These are phyloP conservation scores for Brachyptera risi DNA, from an alignment of 2,888 invertebrate genomes.

Conservation along the genomic window DNA sequence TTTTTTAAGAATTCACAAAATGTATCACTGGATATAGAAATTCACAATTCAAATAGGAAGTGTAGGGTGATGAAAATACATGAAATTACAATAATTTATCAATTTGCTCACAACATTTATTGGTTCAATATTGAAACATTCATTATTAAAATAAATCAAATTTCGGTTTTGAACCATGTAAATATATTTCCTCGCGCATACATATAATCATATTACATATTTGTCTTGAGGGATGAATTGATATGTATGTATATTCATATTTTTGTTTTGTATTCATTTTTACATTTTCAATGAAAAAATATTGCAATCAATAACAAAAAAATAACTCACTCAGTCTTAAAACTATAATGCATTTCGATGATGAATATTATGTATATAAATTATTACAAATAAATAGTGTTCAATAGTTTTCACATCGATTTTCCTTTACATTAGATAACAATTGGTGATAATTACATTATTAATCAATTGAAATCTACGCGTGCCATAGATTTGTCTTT, in stretches of 20 bases:
- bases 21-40: no score
- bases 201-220: no score
- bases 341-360: conserved; percentile 7
- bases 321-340: conserved; percentile 12
- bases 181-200: no score
- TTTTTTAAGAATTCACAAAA: no score
- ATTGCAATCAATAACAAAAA: conserved; percentile 1
- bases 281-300: neutral
- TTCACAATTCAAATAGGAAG: no score
- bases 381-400: conserved; percentile 7
- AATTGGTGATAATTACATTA: no score
- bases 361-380: neutral
- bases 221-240: conserved; percentile 5
- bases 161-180: neutral
- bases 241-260: conserved; percentile 16
- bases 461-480: no score
- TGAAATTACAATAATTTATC: no score
- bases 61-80: no score
- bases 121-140: conserved; percentile 7
- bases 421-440: neutral
- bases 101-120: conserved; percentile 14
- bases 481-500: no score
- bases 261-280: no score
- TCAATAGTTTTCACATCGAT: neutral
- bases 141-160: neutral